Conservation (phyloP, 1,140 invertebrate genomes). For the Dinoponera quadriceps region DNA sequence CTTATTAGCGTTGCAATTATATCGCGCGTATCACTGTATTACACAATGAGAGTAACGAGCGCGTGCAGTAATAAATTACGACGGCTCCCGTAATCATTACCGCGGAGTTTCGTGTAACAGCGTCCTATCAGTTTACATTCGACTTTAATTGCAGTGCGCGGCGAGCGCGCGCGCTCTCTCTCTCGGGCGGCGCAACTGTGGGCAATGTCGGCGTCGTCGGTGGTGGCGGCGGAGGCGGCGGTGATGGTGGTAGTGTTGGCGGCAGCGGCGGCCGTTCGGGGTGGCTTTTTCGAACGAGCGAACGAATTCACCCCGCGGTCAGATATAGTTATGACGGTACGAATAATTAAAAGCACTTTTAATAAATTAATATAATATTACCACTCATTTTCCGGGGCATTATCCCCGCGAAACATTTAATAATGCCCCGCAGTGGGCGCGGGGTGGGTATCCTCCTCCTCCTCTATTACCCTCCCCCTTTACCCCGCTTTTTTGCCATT, state of each 20-base stretch:
- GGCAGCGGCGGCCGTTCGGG: constrained; percentile 1
- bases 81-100: constrained; percentile 75
- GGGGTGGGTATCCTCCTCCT: neutral
- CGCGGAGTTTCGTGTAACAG: constrained; percentile 73
- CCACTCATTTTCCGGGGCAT: constrained; percentile 33
- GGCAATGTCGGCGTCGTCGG: constrained; percentile 4
- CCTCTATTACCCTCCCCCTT: neutral
- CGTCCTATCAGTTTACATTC: constrained; percentile 74
- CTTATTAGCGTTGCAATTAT: constrained; percentile 72
- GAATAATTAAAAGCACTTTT: constrained; percentile 72
- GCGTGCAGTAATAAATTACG: constrained; percentile 72
- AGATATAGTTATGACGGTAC: constrained; percentile 53
- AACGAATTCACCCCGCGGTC: constrained; percentile 36
- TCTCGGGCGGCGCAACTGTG: too few species aligned
- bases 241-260: constrained; percentile 2
- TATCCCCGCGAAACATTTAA: constrained; percentile 49
- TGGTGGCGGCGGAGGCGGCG: constrained; percentile 15
- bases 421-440: constrained; percentile 34
- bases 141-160: constrained; percentile 72
- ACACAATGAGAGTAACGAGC: constrained; percentile 74
- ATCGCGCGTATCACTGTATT: constrained; percentile 70
- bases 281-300: constrained; percentile 58
- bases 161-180: too few species aligned
- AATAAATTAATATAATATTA: constrained; percentile 64
- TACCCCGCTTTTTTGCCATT: neutral